These are phyloP conservation scores for Charina bottae DNA, from an alignment of 2,113 vertebrate genomes.

Conservation along the genomic window DNA sequence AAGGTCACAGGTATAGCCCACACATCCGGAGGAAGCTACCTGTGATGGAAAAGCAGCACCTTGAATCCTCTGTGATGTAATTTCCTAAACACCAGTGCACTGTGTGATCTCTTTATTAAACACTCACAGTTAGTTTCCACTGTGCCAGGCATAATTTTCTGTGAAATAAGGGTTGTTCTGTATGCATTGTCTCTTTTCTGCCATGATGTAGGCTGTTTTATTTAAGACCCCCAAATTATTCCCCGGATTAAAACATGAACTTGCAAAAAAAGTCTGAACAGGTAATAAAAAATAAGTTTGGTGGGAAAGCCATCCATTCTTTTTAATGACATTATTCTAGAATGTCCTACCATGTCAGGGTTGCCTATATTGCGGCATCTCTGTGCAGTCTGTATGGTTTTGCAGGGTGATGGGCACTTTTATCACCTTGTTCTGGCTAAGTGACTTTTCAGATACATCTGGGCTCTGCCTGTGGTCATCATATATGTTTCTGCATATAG, in stretches of 20 bases:
- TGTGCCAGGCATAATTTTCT: background rate
- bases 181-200: background rate
- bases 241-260: constrained; percentile 17
- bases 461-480: background rate
- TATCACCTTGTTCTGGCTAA: background rate
- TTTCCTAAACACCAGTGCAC: background rate
- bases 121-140: background rate
- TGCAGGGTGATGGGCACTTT: background rate
- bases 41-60: background rate
- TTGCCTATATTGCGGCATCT: background rate
- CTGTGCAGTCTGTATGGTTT: background rate
- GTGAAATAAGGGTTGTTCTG: background rate
- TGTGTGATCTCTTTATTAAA: background rate
- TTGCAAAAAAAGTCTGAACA: background rate
- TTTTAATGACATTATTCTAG: background rate
- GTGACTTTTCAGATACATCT: background rate
- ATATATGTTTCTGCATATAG: background rate
- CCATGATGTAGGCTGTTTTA: background rate
- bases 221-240: background rate
- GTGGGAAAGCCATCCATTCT: constrained; percentile 7
- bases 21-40: background rate
- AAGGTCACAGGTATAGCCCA: background rate
- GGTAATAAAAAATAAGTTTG: background rate
- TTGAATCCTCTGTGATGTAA: background rate
- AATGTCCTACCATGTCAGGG: background rate